Conservation (phyloP, 2,113 vertebrate species). For the Lagopus leucura region DNA sequence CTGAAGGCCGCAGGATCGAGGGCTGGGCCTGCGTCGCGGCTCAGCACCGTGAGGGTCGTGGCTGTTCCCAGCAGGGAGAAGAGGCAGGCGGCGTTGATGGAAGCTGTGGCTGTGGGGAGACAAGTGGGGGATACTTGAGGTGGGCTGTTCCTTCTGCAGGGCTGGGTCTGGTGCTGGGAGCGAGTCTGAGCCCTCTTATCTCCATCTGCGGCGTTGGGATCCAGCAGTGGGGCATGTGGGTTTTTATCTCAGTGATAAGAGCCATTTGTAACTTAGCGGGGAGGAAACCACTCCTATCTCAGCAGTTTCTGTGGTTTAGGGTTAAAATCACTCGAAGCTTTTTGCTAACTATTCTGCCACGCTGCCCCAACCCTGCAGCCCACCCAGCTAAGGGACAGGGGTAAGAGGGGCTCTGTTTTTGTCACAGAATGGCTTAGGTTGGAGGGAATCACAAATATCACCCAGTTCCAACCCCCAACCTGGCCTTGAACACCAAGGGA, state of each 20-base stretch:
- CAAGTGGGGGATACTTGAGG: not conserved
- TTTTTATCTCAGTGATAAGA: not conserved
- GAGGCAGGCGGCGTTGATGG: constrained; percentile 76
- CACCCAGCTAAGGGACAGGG: too few species aligned
- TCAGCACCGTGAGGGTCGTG: constrained; percentile 38
- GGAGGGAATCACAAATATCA: too few species aligned
- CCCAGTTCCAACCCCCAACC: too few species aligned
- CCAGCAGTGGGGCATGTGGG: not conserved
- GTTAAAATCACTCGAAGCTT: not conserved
- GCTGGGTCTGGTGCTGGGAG: not conserved
- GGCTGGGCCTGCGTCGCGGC: not conserved
- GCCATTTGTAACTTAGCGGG: not conserved
- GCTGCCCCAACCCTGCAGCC: not conserved
- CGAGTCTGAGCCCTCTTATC: not conserved
- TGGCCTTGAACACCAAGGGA: too few species aligned
- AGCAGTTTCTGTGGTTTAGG: not conserved
- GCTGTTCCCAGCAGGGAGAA: constrained; percentile 72
- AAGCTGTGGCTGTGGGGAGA: constrained; percentile 45
- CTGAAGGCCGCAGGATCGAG: constrained; percentile 37
- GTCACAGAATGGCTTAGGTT: not conserved
- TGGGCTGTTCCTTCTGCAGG: not conserved
- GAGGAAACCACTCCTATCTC: not conserved
- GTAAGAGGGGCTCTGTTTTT: too few species aligned
- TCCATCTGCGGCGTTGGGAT: not conserved
- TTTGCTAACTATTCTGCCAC: not conserved